Percentiles rank a stretch among this genome's conserved stretches.
phyloP scores from a whole-genome alignment of 37 sponge, comb jelly and placozoan species.

The Theonella swinhoei region DNA sequence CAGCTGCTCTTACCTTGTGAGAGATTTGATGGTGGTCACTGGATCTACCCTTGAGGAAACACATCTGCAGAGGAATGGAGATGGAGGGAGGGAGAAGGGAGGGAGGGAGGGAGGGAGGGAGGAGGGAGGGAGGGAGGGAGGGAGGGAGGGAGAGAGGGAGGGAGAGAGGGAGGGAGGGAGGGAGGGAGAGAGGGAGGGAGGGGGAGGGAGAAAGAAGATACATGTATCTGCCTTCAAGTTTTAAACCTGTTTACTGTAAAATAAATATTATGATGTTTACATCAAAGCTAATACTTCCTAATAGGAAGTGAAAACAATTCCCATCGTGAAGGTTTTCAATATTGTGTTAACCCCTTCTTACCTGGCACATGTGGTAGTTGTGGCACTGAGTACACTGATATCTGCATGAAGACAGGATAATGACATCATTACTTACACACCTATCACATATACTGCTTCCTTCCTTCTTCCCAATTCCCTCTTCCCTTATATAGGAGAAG shows the following conservation, averaged over 20 bases:
- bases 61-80: conserved; percentile 37
- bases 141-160: neutral
- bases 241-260: no score
- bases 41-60: conserved; percentile 49
- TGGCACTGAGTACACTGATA: conserved; percentile 51
- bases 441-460: no score
- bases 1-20: conserved; percentile 4
- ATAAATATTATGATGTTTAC: neutral
- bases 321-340: no score
- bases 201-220: no score
- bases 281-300: no score
- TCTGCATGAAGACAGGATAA: no score
- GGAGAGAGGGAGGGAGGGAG: conserved; percentile 13
- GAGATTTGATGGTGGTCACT: conserved; percentile 14
- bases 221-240: no score
- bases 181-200: conserved; percentile 1
- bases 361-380: conserved; percentile 62
- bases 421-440: no score
- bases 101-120: conserved; percentile 8
- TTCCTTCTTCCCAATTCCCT: no score
- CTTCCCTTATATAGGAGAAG: neutral
- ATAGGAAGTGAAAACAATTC: no score
- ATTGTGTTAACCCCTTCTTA: conserved; percentile 15
- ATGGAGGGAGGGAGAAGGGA: neutral
- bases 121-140: neutral